Base-by-base conservation (phyloP, 2,113 vertebrate species). In the Aptenodytes patagonicus region DNA sequence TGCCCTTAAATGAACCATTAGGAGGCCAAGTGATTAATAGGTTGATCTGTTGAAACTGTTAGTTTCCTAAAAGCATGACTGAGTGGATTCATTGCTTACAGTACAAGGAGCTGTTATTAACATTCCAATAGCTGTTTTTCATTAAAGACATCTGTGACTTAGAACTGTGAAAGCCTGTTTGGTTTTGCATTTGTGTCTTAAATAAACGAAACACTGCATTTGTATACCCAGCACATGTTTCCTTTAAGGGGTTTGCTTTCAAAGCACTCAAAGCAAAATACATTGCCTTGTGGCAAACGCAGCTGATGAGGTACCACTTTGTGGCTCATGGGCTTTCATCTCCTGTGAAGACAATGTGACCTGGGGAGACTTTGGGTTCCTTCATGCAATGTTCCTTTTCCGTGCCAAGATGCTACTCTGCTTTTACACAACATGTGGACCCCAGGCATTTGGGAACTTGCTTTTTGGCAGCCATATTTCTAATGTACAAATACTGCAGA, bases 121-220 rank as follows among this genome's bases (percentile, higher is more conserved):
- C 94, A 96, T 97, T 96, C 96, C 94, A 95, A 94, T 95, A 90
- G 87, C 95, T 97, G 96, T 40, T 96, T 96, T 93, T 96, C 18
- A 55, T 97, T 97, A 96, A 95, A 93, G 92, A 96, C 96, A 95
- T 96, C 97, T 97, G 97, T 85, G 97, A 88, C 68, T 94, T 91
- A 51, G 58, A 88, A 85, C 93, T 73, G 81, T 91, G 93, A 97
- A 97, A 95, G 94, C 36, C 86, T 97, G 89, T 96, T 96, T 96
- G 87, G 83, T 95, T 97, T 96, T 94, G 82, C 55, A 64, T 91
- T 96, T 93, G 89, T 90, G 89, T 72, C 91, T 97, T 96, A 96
- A 96, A 94, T 95, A 95, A 97, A 96, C 0, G 9, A 96, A 95
- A 91, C 60, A 11, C 82, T 86, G 82, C 42, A n/a, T 93, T 96